These are phyloP conservation scores for Mesorhabditis spiculigera DNA, from an alignment of 2,888 invertebrate species.

Conservation along the genomic window DNA sequence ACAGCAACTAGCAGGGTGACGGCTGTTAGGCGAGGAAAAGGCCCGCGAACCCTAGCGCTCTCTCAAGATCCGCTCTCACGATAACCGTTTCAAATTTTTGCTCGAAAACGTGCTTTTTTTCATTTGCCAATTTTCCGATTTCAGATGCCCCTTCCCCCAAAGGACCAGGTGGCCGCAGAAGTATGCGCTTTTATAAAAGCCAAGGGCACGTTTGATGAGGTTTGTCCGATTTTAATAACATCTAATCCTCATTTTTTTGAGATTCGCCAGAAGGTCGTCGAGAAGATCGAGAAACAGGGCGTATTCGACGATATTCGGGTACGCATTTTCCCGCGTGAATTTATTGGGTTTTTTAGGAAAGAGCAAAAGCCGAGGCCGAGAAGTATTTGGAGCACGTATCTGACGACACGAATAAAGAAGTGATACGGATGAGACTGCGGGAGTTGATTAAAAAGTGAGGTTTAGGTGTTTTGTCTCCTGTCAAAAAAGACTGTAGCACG, in stretches of 20 bases:
- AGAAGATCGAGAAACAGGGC: constrained; percentile 1
- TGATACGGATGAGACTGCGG: neutral
- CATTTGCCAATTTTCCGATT: neutral
- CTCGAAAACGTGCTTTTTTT: no score
- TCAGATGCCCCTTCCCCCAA: neutral
- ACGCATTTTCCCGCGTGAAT: neutral
- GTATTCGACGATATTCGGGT: neutral
- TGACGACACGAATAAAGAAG: constrained; percentile 3
- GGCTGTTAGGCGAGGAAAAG: no score
- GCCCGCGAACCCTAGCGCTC: no score
- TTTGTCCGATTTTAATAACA: neutral
- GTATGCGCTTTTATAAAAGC: neutral
- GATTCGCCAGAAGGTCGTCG: neutral
- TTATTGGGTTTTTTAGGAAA: neutral
- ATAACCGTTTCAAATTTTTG: no score
- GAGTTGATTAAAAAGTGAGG: neutral
- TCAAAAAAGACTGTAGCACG: no score
- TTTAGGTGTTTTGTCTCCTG: neutral
- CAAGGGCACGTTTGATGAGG: constrained; percentile 2
- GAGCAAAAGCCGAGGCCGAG: neutral
- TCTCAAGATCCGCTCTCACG: no score
- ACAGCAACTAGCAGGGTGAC: no score
- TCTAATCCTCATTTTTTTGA: neutral
- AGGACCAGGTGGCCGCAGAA: neutral
- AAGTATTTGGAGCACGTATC: neutral